Base-by-base conservation (phyloP, 1,140 invertebrate genomes). In the Bradysia coprophila region DNA sequence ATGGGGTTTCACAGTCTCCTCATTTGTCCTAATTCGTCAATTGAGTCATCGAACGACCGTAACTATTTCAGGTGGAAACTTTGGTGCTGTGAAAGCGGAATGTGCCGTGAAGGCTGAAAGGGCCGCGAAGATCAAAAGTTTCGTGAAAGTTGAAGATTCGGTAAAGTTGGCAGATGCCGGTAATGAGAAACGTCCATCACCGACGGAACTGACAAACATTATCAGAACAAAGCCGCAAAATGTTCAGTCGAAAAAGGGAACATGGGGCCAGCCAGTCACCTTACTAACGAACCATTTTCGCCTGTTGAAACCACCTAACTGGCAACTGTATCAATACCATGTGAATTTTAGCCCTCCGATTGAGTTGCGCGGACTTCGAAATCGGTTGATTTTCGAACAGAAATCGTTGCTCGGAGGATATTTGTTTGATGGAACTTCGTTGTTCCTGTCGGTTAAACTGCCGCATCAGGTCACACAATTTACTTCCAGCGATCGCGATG, bases 271-370 rank as follows among this genome's bases (percentile, higher is more conserved):
- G 4, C 32, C 13, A 3, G 4, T 34, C 4, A 4, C 5, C n/a
- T 34, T 34, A 11, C 32, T 15, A 34, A 61, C 82, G 0, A 93
- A 93, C 56, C 89, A 82, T 46, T 90, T 87, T 46, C 64, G 67
- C 11, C 48, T 92, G 1, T 40, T 75, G 3, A 68, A 72, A 0
- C 63, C 60, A 2, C 73, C 81, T 0, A 65, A 81, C 34, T 90
- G 83, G 81, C 63, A 71, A 24, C 59, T 93, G 1, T 78, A 75
- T 43, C 81, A 90, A 46, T 92, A 93, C 55, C 68, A 75, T 45
- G 86, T 93, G 0, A 76, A 82, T 50, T 81, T 88, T 50, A 52
- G 57, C 0, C 86, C 86, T 0, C 68, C 75, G 13, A 41, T 58
- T 21, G 56, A 58, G 20, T 38, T 51, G n/a, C 18, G 48, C 6